phyloP scores from a whole-genome alignment of 2,113 vertebrate species.

The Platichthys stellatus region DNA sequence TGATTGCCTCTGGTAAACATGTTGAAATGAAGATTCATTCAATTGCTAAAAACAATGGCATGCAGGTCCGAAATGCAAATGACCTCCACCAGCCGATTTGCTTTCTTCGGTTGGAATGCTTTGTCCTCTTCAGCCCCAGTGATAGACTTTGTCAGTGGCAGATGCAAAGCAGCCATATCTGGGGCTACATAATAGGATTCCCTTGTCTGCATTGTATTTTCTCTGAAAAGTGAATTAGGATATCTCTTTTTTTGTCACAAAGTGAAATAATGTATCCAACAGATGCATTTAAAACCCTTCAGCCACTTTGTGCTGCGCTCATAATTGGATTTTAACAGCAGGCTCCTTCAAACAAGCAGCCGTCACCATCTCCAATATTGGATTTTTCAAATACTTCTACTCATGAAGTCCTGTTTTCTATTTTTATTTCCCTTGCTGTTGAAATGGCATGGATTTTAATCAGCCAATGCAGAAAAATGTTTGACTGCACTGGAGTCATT shows the following conservation, averaged over 20 bases:
- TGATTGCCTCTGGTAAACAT: conserved; percentile 9
- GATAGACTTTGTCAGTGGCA: conserved; percentile 63
- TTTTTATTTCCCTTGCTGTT: conserved; percentile 68
- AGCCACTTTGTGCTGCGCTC: conserved; percentile 65
- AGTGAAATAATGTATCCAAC: conserved; percentile 72
- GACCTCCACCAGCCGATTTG: conserved; percentile 1
- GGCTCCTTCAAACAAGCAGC: conserved; percentile 69
- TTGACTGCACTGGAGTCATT: conserved; percentile 79
- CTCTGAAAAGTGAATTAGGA: conserved; percentile 72
- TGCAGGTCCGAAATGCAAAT: conserved; percentile 12
- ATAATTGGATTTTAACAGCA: conserved; percentile 78
- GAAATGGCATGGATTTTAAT: conserved; percentile 81
- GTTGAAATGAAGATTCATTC: conserved; percentile 35
- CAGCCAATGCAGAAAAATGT: conserved; percentile 77
- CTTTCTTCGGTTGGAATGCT: conserved; percentile 22
- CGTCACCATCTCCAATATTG: conserved; percentile 76
- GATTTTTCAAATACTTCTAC: conserved; percentile 76
- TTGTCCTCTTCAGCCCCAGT: conserved; percentile 34
- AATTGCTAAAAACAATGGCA: conserved; percentile 10
- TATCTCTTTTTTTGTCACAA: conserved; percentile 69
- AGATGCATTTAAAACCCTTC: conserved; percentile 59
- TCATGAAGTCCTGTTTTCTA: conserved; percentile 60
- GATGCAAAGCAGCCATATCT: conserved; percentile 66
- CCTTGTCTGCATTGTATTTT: conserved; percentile 63
- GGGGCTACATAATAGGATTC: conserved; percentile 68